A percentile compares a stretch with the other conserved stretches of the same genome.
These are phyloP conservation scores for Panthera leo DNA, from an alignment of 2,113 vertebrate genomes.

Conservation along the genomic window DNA sequence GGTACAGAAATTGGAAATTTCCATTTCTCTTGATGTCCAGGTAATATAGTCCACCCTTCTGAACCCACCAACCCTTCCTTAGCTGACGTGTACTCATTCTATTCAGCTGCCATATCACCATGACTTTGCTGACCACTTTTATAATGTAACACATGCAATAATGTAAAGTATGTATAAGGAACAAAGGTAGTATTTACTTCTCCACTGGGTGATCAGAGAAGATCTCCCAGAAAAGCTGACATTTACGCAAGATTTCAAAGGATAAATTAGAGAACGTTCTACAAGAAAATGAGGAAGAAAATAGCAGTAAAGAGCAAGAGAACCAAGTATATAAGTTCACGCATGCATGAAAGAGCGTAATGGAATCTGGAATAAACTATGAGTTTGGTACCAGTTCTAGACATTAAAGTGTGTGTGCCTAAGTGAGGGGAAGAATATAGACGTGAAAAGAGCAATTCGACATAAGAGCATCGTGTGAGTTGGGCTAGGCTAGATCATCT, in stretches of 20 bases:
- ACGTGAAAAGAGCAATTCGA: not conserved
- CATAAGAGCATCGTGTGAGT: not conserved
- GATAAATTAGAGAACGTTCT: not conserved
- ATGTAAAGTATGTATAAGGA: not conserved
- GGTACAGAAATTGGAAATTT: not conserved
- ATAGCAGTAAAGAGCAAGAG: not conserved
- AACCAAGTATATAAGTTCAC: not conserved
- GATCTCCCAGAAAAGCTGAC: not conserved
- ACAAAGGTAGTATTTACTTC: not conserved
- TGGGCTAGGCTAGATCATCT: not conserved
- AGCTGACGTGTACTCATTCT: not conserved
- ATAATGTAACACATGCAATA: not conserved
- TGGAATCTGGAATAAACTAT: not conserved
- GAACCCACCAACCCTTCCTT: not conserved
- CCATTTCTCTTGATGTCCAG: not conserved
- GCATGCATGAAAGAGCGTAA: not conserved
- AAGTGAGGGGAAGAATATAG: not conserved
- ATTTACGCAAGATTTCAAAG: conserved; percentile 14
- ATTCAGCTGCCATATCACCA: not conserved
- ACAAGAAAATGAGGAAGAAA: not conserved
- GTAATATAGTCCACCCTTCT: not conserved
- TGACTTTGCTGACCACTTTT: not conserved
- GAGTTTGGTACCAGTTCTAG: not conserved
- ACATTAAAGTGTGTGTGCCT: not conserved
- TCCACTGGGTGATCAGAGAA: not conserved